A percentile compares a stretch with the other conserved stretches of the same genome.
Conservation (phyloP, 2,888 invertebrate genomes). For the Drosophila kanekoi region DNA sequence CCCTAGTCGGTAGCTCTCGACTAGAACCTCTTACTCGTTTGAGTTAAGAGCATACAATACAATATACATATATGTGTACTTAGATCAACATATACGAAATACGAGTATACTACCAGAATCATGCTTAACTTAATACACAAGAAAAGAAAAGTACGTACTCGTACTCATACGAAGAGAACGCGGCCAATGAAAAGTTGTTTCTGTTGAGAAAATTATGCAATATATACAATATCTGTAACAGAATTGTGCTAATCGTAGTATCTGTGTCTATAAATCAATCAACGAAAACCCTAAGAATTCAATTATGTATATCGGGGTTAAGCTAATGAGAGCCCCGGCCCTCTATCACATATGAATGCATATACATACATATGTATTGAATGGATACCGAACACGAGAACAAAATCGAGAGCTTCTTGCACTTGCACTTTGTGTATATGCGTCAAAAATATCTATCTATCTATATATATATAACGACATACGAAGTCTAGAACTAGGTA, state of each 20-base stretch:
- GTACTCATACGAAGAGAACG: too few relatives aligned
- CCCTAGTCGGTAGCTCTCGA: too few relatives aligned
- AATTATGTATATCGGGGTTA: neutral
- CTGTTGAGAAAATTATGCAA: constrained; percentile 1
- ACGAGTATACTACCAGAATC: neutral
- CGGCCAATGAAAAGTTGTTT: too few relatives aligned
- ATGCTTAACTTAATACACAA: neutral
- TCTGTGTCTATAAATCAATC: constrained; percentile 4
- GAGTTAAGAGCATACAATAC: constrained; percentile 14
- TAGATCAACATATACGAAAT: neutral
- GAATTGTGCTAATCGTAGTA: constrained; percentile 8
- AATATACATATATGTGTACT: neutral
- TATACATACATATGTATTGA: too few relatives aligned
- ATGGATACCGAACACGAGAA: constrained; percentile 47
- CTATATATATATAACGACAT: too few relatives aligned
- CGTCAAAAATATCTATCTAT: constrained; percentile 21
- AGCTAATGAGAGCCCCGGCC: constrained; percentile 1
- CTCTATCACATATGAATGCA: constrained; percentile 12
- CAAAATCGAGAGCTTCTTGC: constrained; percentile 83
- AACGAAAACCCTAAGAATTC: constrained; percentile 8
- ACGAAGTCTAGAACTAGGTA: constrained; percentile 20
- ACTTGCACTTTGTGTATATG: constrained; percentile 44
- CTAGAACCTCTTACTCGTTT: too few relatives aligned
- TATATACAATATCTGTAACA: constrained; percentile 1
- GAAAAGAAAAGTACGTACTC: neutral